These are phyloP conservation scores for Calyptomena viridis DNA, from an alignment of 2,113 vertebrate species.

Conservation along the genomic window DNA sequence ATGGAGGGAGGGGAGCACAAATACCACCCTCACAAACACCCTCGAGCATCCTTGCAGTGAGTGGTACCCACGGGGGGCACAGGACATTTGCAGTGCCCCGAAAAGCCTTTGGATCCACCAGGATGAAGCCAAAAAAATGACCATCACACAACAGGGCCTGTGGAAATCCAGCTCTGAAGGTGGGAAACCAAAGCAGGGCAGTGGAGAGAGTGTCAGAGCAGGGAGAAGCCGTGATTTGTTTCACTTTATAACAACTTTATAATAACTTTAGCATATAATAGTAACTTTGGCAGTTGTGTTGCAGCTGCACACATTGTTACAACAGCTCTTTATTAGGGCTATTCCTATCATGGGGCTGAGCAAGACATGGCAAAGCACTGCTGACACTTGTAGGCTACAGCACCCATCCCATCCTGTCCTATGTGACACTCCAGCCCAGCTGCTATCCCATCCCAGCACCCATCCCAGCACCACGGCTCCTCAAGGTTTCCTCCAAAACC, in stretches of 20 bases:
- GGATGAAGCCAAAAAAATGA: background rate
- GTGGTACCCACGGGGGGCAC: fast-evolving
- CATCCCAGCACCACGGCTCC: background rate
- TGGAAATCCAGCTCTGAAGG: background rate
- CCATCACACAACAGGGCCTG: no score
- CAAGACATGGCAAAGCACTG: background rate
- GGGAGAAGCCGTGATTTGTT: fast-evolving
- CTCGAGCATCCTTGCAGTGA: background rate
- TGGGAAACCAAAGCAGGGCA: background rate
- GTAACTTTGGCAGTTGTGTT: background rate
- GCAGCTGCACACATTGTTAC: fast-evolving
- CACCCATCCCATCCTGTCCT: background rate
- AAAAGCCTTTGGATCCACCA: background rate
- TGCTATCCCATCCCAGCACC: background rate
- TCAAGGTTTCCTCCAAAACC: background rate
- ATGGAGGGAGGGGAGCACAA: background rate
- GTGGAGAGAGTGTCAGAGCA: background rate
- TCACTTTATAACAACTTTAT: background rate
- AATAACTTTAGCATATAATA: background rate
- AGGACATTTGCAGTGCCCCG: fast-evolving
- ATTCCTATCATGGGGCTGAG: background rate
- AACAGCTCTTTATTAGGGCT: background rate
- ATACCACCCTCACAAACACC: background rate
- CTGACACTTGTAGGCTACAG: background rate
- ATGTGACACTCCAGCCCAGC: background rate